Base-by-base conservation (phyloP, 2,113 vertebrate species). In the Poecile atricapillus region DNA sequence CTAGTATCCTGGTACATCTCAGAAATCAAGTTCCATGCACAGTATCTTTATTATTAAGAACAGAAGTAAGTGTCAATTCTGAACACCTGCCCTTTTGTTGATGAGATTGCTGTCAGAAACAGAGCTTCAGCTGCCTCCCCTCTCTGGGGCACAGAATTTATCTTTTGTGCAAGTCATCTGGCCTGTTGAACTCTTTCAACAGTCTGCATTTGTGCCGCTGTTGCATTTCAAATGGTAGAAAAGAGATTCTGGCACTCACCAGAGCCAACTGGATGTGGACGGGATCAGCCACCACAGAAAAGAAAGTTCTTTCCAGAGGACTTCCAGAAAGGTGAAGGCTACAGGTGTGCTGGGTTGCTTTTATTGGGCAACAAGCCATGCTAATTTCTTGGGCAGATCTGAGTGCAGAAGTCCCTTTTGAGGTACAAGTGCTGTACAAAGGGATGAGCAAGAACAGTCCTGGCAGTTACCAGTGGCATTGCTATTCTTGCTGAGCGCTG, bases 141-240 rank as follows among this genome's bases (percentile, higher is more conserved):
- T 93, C 49, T 83, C 93, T 78, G 62, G 58, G 69, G 10, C 91
- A 93, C 73, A 92, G 91, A 96, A 96, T 92, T 96, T 91, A 78
- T 83, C 82, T 95, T 62, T 95, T 96, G 43, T 97, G 71, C 63
- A 13, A 89, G 64, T 95, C 35, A 30, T 90, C 82, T 92, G 63
- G 87, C 91, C 94, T 96, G 81, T 93, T 97, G 94, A 94, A 71
- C 78, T 70, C 73, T 89, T 91, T 91, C 92, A 92, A 58, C 41
- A 59, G 52, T 85, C 92, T 90, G 81, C 78, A 58, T 96, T 95
- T 94, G 93, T 97, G 91, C 91, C 87, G 60, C 86, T 90, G 85
- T 83, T 96, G 90, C 91, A 75, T 97, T 97, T 96, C 93, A 86
- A 65, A 94, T 83, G 84, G 70, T 65, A 89, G 83, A 81, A 93